Evolutionary conservation across 2,797 vertebrate species (phyloP).

Genomic region (Etheostoma perlongum): DNA sequence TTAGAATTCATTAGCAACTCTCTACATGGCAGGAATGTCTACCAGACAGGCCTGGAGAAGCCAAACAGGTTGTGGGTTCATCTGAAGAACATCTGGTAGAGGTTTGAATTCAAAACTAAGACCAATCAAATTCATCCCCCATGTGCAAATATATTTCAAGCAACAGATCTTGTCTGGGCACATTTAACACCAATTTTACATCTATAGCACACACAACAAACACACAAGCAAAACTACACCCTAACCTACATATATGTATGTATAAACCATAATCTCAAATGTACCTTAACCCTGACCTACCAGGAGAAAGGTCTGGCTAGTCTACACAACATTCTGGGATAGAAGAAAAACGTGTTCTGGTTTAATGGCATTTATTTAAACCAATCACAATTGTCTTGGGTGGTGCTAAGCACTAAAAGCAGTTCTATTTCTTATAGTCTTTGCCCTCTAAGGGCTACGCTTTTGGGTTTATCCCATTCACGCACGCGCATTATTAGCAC

Average conservation of each 20-base stretch:
- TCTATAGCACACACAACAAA: slow-evolving; percentile 29
- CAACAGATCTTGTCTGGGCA: not conserved
- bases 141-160: slow-evolving; percentile 20
- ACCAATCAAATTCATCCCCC: slow-evolving; percentile 8
- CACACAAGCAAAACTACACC: slow-evolving; percentile 40
- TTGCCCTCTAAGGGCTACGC: no score
- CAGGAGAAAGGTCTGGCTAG: no score
- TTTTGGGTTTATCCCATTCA: no score
- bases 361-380: no score
- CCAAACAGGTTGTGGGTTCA: slow-evolving; percentile 31
- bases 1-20: not conserved
- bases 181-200: slow-evolving; percentile 35
- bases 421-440: no score
- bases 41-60: not conserved
- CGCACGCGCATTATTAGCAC: no score
- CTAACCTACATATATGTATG: slow-evolving; percentile 8
- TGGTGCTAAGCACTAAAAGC: no score
- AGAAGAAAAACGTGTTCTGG: no score
- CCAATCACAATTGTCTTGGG: no score
- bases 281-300: not conserved
- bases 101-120: not conserved
- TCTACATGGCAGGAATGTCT: not conserved
- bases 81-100: slow-evolving; percentile 26
- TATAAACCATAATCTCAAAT: slow-evolving; percentile 8
- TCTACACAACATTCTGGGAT: no score